Evolutionary conservation across 1,140 invertebrate genomes (phyloP).

Genomic region (Drosophila bocki): DNA sequence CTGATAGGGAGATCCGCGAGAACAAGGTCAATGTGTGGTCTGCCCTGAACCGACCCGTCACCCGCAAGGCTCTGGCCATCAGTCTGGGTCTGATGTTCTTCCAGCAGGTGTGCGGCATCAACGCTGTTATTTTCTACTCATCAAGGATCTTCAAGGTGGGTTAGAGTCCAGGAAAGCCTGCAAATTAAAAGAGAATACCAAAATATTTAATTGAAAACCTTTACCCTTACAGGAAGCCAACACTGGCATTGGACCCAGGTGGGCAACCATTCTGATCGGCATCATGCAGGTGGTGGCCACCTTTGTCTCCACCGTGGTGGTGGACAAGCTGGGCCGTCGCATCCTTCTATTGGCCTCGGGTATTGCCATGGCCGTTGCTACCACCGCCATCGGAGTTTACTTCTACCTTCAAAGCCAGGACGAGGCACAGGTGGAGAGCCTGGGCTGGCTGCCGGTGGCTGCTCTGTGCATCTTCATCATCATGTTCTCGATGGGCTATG

Average conservation of each 20-base stretch:
- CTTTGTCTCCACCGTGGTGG: constrained; percentile 89
- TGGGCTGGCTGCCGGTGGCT: constrained; percentile 90
- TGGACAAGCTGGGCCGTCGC: constrained; percentile 91
- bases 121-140: constrained; percentile 94
- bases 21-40: constrained; percentile 86
- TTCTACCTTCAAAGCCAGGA: constrained; percentile 87
- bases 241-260: constrained; percentile 86
- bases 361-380: constrained; percentile 88
- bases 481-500: constrained; percentile 91
- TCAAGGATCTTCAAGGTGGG: constrained; percentile 88
- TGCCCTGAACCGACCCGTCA: constrained; percentile 87
- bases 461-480: constrained; percentile 91
- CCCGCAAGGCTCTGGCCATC: constrained; percentile 90
- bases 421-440: constrained; percentile 85
- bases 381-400: constrained; percentile 88
- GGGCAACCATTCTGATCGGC: constrained; percentile 91
- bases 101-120: constrained; percentile 94
- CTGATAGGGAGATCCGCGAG: constrained; percentile 87
- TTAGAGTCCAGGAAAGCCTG: not conserved
- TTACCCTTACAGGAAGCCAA: constrained; percentile 85
- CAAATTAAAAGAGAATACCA: not conserved
- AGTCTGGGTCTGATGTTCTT: constrained; percentile 92
- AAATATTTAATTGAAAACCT: not conserved
- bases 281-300: constrained; percentile 91
- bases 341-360: constrained; percentile 89